phyloP scores from a whole-genome alignment of 2,113 vertebrate genomes.

The Ochotona curzoniae region DNA sequence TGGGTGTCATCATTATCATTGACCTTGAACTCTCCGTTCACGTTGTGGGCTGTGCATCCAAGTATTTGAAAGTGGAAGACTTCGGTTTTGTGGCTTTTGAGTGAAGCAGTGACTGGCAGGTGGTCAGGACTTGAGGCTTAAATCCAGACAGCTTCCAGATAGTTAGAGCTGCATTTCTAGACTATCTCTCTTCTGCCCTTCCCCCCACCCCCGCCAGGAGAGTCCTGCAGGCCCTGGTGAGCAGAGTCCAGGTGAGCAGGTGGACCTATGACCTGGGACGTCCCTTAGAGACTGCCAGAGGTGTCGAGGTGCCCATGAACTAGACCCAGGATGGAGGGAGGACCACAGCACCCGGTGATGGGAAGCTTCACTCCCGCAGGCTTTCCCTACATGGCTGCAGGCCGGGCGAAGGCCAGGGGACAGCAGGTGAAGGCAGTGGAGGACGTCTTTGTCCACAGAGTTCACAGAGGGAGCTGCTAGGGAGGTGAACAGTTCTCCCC shows the following conservation, averaged over 20 bases:
- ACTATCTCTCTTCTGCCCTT: neutral
- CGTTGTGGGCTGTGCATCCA: neutral
- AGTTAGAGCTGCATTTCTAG: neutral
- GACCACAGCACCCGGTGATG: neutral
- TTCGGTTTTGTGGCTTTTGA: neutral
- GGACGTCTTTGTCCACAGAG: too few relatives aligned
- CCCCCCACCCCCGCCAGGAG: neutral
- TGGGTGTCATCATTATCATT: too few relatives aligned
- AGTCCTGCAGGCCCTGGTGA: neutral
- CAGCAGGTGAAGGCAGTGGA: too few relatives aligned
- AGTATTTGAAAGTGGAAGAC: neutral
- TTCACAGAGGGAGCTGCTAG: neutral
- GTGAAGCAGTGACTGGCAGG: neutral
- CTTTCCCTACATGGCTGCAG: neutral
- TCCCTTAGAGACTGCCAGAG: neutral
- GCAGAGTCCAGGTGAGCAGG: neutral
- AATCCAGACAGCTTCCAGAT: neutral
- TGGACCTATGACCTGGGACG: neutral
- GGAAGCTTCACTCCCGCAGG: neutral
- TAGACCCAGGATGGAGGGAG: neutral
- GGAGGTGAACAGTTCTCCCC: neutral
- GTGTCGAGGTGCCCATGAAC: rapidly evolving
- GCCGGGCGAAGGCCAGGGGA: too few relatives aligned
- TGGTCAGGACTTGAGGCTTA: neutral
- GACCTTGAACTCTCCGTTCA: neutral